Percentiles rank a stretch among this genome's conserved stretches.
Evolutionary conservation across 1,140 invertebrate genomes (phyloP).

Genomic region (Philaenus spumarius): DNA sequence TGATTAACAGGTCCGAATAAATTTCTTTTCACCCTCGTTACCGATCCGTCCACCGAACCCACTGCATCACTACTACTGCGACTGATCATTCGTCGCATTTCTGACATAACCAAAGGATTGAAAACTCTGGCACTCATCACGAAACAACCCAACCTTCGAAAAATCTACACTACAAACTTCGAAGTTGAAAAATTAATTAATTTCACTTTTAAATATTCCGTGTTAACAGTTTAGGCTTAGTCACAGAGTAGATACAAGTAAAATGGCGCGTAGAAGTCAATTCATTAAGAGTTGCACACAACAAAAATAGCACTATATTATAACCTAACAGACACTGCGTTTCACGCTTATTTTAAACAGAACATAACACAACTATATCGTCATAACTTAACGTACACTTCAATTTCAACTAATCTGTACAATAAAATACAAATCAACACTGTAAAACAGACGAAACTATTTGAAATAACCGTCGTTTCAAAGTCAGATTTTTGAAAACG

Average conservation of each 20-base stretch:
- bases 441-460: not conserved
- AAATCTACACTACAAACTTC: not conserved
- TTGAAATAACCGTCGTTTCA: constrained; percentile 12
- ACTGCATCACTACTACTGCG: constrained; percentile 28
- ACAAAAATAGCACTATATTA: not conserved
- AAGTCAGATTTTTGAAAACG: not conserved
- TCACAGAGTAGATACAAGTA: too few relatives aligned
- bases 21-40: constrained; percentile 42
- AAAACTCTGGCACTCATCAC: constrained; percentile 45
- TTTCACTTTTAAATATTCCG: too few relatives aligned
- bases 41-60: constrained; percentile 26
- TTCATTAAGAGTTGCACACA: not conserved
- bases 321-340: not conserved
- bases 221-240: too few relatives aligned
- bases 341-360: not conserved
- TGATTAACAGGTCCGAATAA: constrained; percentile 49
- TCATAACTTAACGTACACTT: not conserved
- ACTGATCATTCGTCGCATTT: constrained; percentile 38
- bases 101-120: constrained; percentile 44
- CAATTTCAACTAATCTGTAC: not conserved
- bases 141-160: not conserved
- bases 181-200: too few relatives aligned
- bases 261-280: too few relatives aligned
- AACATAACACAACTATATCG: not conserved
- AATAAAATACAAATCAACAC: not conserved